Conservation (phyloP, 2,113 vertebrate species). For the Tyto alba region DNA sequence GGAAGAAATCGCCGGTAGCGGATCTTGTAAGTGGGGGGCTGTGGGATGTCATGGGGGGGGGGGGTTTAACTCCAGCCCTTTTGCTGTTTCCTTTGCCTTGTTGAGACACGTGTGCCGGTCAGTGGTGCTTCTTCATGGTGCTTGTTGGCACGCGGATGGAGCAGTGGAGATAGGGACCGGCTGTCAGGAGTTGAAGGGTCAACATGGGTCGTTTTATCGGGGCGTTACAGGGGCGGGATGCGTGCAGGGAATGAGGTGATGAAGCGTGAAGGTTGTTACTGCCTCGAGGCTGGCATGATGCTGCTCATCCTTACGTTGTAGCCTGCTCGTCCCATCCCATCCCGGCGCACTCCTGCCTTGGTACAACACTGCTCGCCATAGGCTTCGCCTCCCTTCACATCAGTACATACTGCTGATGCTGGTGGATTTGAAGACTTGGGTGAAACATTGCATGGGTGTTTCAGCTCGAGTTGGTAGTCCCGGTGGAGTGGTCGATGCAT, state of each 20-base stretch:
- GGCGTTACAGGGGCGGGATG: rapidly evolving
- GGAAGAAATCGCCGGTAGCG: conserved; percentile 96
- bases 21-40: conserved; percentile 82
- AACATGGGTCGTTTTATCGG: rapidly evolving
- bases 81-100: too few relatives aligned
- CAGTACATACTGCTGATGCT: background rate
- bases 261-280: background rate
- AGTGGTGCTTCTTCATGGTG: rapidly evolving
- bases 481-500: rapidly evolving
- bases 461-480: rapidly evolving
- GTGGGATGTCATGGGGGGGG: rapidly evolving
- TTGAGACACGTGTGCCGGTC: rapidly evolving
- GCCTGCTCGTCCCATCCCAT: too few relatives aligned
- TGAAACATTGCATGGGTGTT: rapidly evolving
- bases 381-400: rapidly evolving
- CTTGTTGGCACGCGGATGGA: background rate
- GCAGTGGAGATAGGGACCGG: background rate
- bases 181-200: background rate
- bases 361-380: too few relatives aligned
- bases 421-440: background rate
- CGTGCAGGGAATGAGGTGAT: background rate
- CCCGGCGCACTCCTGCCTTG: background rate
- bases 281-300: background rate
- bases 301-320: background rate
- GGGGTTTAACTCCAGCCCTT: background rate